These are phyloP conservation scores for Ephialtes manifestator DNA, from an alignment of 2,888 invertebrate species.

Conservation along the genomic window DNA sequence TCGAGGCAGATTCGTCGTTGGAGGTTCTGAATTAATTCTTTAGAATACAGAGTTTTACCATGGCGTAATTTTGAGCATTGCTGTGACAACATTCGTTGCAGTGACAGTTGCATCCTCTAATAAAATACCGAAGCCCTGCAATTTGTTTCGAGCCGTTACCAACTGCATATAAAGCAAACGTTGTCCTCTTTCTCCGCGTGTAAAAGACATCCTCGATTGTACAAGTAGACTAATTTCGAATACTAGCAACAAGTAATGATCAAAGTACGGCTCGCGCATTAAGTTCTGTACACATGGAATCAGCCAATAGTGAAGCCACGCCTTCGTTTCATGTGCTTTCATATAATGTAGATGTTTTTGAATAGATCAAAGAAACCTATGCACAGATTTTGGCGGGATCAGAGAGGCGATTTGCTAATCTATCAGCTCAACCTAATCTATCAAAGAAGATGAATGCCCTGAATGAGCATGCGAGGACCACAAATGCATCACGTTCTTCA, in stretches of 20 bases:
- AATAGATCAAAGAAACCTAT: slow-evolving; percentile 42
- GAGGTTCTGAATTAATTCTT: too few species aligned
- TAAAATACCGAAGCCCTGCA: too few species aligned
- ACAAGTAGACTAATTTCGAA: slow-evolving; percentile 55
- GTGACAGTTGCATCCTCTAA: too few species aligned
- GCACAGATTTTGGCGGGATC: slow-evolving; percentile 44
- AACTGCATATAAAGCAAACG: too few species aligned
- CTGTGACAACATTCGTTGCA: too few species aligned
- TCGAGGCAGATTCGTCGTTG: too few species aligned
- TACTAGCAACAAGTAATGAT: slow-evolving; percentile 65
- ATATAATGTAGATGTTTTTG: slow-evolving; percentile 24
- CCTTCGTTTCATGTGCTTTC: slow-evolving; percentile 55
- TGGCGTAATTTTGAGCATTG: too few species aligned
- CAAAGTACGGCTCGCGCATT: slow-evolving; percentile 55
- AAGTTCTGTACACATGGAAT: slow-evolving; percentile 43
- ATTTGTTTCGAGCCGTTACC: too few species aligned
- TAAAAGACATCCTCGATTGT: slow-evolving; percentile 38
- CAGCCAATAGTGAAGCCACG: too few species aligned
- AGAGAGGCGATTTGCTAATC: slow-evolving; percentile 20
- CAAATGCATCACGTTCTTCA: background rate
- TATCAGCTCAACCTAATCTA: background rate
- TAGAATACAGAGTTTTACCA: too few species aligned
- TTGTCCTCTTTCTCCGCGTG: too few species aligned
- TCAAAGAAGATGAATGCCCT: too few species aligned
- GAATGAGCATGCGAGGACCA: slow-evolving; percentile 3